These are phyloP conservation scores for Ceratosolen fusciceps DNA, from an alignment of 1,140 invertebrate genomes.

Conservation along the genomic window DNA sequence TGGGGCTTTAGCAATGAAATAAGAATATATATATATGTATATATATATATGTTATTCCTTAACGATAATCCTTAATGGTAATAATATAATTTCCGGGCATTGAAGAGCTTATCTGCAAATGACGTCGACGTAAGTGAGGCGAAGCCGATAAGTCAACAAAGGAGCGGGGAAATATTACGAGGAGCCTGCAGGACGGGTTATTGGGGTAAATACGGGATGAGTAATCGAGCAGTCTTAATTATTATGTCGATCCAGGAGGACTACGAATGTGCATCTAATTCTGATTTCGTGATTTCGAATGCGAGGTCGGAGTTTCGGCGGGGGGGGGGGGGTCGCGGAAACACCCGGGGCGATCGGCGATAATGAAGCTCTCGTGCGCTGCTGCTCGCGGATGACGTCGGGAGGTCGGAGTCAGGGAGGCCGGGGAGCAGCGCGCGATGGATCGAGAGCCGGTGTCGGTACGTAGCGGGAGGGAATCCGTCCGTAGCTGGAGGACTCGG, in stretches of 20 bases:
- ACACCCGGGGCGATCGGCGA: no score
- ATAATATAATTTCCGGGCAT: background rate
- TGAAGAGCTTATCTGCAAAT: slow-evolving; percentile 15
- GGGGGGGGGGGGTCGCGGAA: no score
- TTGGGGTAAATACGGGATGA: background rate
- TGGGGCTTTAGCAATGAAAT: background rate
- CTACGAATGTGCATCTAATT: slow-evolving; percentile 21
- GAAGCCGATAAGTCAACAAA: slow-evolving; percentile 21
- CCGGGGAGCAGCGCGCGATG: no score
- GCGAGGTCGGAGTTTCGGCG: no score
- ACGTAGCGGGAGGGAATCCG: no score
- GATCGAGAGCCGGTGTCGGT: no score
- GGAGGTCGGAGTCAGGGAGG: no score
- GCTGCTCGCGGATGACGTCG: no score
- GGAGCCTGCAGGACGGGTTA: background rate
- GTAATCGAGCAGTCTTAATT: background rate
- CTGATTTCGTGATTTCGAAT: slow-evolving; percentile 1
- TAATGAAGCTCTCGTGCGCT: no score
- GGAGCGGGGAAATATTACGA: background rate
- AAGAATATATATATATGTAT: background rate
- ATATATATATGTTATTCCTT: background rate
- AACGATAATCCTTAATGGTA: slow-evolving; percentile 23
- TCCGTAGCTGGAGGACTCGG: no score
- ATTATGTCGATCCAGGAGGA: no score
- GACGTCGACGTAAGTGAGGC: background rate